A percentile compares a stretch with the other conserved stretches of the same genome.
Evolutionary conservation across 2,113 vertebrate species (phyloP).

Genomic region (Tretioscincus oriximinensis): DNA sequence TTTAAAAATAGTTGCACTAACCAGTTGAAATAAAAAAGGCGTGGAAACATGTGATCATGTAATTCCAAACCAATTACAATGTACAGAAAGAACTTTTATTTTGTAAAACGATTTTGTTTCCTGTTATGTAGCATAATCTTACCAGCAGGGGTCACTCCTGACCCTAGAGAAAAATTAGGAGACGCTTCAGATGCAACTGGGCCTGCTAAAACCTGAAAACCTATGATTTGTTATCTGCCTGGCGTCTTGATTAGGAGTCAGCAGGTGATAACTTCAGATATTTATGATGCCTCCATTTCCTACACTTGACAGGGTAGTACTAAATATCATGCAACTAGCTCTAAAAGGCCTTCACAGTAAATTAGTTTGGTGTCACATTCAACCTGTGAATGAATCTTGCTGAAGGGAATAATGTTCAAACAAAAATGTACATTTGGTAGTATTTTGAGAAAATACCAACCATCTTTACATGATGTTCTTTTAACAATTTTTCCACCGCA

Average conservation of each 20-base stretch:
- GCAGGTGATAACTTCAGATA: constrained; percentile 72
- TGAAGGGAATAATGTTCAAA: constrained; percentile 50
- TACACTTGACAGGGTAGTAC: constrained; percentile 59
- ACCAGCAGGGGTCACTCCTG: constrained; percentile 70
- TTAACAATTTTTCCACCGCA: background rate
- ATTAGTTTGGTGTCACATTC: constrained; percentile 53
- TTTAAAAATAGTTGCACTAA: background rate
- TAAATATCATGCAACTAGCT: constrained; percentile 63
- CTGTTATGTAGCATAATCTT: background rate
- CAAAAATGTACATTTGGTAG: constrained; percentile 36
- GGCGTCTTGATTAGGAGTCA: constrained; percentile 69
- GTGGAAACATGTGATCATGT: background rate
- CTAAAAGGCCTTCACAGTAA: constrained; percentile 62
- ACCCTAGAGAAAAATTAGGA: constrained; percentile 48
- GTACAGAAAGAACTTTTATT: background rate
- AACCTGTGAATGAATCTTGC: constrained; percentile 54
- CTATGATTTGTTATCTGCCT: constrained; percentile 63
- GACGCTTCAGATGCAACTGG: constrained; percentile 43
- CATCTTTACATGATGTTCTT: background rate
- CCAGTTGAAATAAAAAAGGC: background rate
- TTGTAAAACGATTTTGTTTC: background rate
- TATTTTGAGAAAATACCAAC: constrained; percentile 28
- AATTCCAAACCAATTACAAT: background rate
- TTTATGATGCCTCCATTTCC: constrained; percentile 67
- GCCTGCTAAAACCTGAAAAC: constrained; percentile 57